These are phyloP conservation scores for Falco rusticolus DNA, from an alignment of 2,797 vertebrate species.

Conservation along the genomic window DNA sequence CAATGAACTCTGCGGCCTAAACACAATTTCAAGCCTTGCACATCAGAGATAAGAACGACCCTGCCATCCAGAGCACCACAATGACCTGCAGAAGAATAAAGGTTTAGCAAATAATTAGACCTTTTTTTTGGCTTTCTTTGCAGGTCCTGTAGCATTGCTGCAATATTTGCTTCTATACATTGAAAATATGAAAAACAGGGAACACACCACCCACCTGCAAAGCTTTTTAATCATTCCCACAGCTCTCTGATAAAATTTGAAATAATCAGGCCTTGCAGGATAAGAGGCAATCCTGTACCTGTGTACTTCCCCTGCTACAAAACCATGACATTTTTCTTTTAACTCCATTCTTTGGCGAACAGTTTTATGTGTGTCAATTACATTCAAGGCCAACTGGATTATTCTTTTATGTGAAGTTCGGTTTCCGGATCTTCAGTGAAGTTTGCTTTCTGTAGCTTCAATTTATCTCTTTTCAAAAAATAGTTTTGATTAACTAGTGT, in stretches of 20 bases:
- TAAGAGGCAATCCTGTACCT: neutral
- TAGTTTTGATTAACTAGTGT: neutral
- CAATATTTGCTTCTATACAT: neutral
- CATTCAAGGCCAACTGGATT: neutral
- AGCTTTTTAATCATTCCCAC: neutral
- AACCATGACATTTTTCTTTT: neutral
- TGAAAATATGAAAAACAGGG: slow-evolving; percentile 27
- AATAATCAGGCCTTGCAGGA: neutral
- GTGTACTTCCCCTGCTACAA: neutral
- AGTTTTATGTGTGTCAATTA: neutral
- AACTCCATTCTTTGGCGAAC: neutral
- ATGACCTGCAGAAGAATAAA: neutral
- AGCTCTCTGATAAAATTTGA: neutral
- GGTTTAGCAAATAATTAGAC: neutral
- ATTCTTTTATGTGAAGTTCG: neutral
- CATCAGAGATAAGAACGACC: neutral
- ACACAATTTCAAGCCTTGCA: neutral
- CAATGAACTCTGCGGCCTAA: neutral
- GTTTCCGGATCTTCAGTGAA: neutral
- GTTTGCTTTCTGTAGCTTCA: neutral
- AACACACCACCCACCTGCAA: neutral
- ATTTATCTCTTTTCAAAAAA: neutral
- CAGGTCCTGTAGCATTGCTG: neutral
- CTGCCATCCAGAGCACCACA: neutral
- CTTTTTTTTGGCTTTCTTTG: neutral